phyloP scores from a whole-genome alignment of 2,113 vertebrate genomes.

The Quiscalus mexicanus region DNA sequence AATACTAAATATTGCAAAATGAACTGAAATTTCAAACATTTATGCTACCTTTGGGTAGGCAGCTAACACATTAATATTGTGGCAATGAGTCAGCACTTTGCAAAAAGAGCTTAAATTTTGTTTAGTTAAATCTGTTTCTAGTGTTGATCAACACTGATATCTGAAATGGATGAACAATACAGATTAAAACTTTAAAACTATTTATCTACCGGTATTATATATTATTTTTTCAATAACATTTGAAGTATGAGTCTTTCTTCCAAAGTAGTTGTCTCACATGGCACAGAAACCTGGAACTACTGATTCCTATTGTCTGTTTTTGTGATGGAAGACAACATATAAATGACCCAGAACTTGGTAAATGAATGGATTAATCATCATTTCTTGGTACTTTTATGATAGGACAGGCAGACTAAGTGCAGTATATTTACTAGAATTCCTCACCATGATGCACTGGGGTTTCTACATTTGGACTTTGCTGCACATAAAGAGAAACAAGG shows the following conservation, averaged over 20 bases:
- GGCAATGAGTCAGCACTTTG: not conserved
- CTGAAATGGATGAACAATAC: not conserved
- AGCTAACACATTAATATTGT: not conserved
- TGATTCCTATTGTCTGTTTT: not conserved
- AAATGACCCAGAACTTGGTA: not conserved
- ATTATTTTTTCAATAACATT: not conserved
- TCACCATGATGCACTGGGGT: constrained; percentile 74
- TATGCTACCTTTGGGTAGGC: not conserved
- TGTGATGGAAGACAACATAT: not conserved
- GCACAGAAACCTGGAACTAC: not conserved
- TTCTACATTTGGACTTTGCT: constrained; percentile 78
- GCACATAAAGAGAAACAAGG: constrained; percentile 80
- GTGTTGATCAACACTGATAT: not conserved
- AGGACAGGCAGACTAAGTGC: not conserved
- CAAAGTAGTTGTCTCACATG: not conserved
- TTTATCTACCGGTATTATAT: not conserved
- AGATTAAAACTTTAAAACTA: not conserved
- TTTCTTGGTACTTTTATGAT: not conserved
- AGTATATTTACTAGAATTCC: not conserved
- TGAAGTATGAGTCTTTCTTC: not conserved
- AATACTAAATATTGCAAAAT: not conserved
- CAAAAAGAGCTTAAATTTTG: not conserved
- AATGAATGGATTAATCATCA: not conserved
- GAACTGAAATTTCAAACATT: not conserved
- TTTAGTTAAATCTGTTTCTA: not conserved